phyloP scores from a whole-genome alignment of 2,888 invertebrate species.

The Hydrotaea cyrtoneurina region DNA sequence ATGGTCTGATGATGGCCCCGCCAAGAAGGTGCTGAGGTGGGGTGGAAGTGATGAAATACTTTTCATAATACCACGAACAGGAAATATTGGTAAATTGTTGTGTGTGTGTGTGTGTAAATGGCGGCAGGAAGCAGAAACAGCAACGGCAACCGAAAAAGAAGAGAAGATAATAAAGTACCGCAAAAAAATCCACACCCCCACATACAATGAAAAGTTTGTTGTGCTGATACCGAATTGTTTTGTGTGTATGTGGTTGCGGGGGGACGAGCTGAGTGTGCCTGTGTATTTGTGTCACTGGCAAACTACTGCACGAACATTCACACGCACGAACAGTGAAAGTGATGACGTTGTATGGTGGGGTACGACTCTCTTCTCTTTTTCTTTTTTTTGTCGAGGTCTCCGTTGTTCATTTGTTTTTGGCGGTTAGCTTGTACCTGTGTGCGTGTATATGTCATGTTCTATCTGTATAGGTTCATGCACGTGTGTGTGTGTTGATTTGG shows the following conservation, averaged over 20 bases:
- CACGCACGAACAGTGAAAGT: conserved; percentile 50
- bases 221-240: too few relatives aligned
- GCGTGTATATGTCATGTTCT: not conserved
- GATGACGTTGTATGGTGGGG: conserved; percentile 54
- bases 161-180: not conserved
- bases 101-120: conserved; percentile 3
- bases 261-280: not conserved
- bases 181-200: conserved; percentile 25
- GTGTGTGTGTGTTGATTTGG: not conserved
- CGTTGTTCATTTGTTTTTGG: conserved; percentile 28
- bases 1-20: not conserved
- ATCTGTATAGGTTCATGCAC: not conserved
- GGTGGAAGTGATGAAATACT: conserved; percentile 17
- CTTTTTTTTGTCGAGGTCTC: conserved; percentile 18
- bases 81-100: conserved; percentile 42
- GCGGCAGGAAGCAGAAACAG: not conserved
- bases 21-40: not conserved
- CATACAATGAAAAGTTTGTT: conserved; percentile 2
- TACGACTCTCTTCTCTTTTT: conserved; percentile 21
- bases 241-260: not conserved
- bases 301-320: not conserved
- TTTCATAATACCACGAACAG: conserved; percentile 33
- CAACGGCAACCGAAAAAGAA: not conserved
- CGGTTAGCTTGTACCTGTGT: not conserved
- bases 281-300: conserved; percentile 50